Base-by-base conservation (phyloP, 1,140 invertebrate genomes). In the Myzus persicae region DNA sequence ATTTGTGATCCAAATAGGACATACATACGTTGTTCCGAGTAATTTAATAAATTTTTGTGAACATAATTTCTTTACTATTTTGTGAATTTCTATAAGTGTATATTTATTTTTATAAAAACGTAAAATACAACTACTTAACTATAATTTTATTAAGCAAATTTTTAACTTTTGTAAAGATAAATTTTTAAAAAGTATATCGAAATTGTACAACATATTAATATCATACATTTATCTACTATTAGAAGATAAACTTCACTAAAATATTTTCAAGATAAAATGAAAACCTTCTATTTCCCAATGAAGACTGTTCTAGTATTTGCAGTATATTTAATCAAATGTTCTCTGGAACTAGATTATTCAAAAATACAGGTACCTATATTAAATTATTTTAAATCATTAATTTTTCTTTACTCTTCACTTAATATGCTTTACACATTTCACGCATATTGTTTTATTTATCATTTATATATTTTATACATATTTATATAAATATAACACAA, bases 291-390 rank as follows among this genome's bases (percentile, higher is more conserved):
- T 48, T 46, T 46, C 2, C n/a, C 26, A 6, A 67, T 59, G 38
- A 90, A 90, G 54, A 67, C 14, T 31, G 4, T 67, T 31, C 6
- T 67, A 14, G n/a, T 90, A 18, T 42, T 90, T 11, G 42, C 24
- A 26, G 38, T 90, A 20, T 59, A 14, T 7, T n/a, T 90, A 6
- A 42, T 90, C 26, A 26, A 36, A 82, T 82, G 7, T 92, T 93
- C 91, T 1, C 1, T 20, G 46, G n/a, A 42, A 31, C 31, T 93
- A 24, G 91, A 93, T 48, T 93, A 93, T n/a, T 85, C 91, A 11
- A 93, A 93, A 93, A 85, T 93, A 26, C 91, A 93, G 91, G 91
- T 93, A 84, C 2, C 0, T 84, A 26, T 40, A 20, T 40, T 84
- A 24, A 82, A 7, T 38, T 82, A 40, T 84, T 40, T 84, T 84